Evolutionary conservation across 37 sponge, comb jelly and placozoan species (phyloP).

Genomic region (Spongilla lacustris): DNA sequence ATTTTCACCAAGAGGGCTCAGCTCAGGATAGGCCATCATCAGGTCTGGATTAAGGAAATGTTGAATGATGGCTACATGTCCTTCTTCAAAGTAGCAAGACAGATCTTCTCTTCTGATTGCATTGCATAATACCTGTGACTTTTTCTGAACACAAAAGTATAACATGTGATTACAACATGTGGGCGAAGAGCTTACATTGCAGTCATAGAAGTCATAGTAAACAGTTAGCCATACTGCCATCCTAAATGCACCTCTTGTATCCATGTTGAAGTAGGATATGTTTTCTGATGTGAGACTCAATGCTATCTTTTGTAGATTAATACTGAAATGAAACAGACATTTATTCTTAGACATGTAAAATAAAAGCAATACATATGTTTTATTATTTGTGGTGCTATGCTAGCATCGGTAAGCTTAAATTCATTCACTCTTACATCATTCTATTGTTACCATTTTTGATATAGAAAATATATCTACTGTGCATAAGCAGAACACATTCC

Average conservation of each 20-base stretch:
- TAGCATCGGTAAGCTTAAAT: no score
- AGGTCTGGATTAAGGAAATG: slow-evolving; percentile 56
- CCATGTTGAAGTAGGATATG: no score
- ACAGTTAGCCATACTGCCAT: slow-evolving; percentile 75
- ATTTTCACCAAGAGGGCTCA: slow-evolving; percentile 26
- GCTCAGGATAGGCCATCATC: slow-evolving; percentile 32
- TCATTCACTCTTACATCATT: no score
- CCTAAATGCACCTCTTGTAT: slow-evolving; percentile 17
- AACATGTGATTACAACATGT: not conserved
- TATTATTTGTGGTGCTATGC: no score
- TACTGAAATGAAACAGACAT: no score
- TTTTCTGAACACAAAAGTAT: not conserved
- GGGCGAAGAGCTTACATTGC: slow-evolving; percentile 52
- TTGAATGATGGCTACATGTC: slow-evolving; percentile 48
- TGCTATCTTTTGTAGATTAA: no score
- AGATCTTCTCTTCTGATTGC: slow-evolving; percentile 16
- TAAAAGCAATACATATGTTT: no score
- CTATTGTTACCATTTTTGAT: no score
- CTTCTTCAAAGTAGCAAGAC: slow-evolving; percentile 32
- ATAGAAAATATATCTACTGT: no score
- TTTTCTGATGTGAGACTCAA: no score
- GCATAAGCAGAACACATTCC: no score
- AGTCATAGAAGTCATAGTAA: slow-evolving; percentile 70
- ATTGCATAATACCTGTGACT: slow-evolving; percentile 24
- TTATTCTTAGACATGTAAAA: no score